Evolutionary conservation across 2,888 invertebrate species (phyloP), one percentile per base, ranked within the genome.

Genomic region (Cactoblastis cactorum): DNA sequence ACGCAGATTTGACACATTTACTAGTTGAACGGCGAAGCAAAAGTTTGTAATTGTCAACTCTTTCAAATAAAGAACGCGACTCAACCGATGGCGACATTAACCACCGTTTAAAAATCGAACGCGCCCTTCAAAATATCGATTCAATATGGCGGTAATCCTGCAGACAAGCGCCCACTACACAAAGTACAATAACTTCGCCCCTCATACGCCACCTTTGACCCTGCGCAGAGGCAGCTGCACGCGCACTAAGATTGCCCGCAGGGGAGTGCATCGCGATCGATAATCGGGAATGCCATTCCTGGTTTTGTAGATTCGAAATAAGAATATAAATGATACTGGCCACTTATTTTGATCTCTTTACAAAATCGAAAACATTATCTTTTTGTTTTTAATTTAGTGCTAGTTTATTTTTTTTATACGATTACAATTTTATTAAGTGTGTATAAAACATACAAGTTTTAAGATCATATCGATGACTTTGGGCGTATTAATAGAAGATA

Each of bases 191-290:
- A 73, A 71, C 72, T 73, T 74, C 78, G 71, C 75, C 72, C 71
- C 74, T 67, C 67, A 62, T 54, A 58, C 60, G 58, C 67, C 82
- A 83, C 86, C 86, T 86, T 82, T 83, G 85, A 83, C 86, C 83
- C 81, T 64, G 83, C 86, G 84, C 77, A 51, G 55, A 79, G 72
- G 86, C 86, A 87, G 87, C 87, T 88, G 87, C 83, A 65, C 62
- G 55, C 50, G 62, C 55, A 60, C 63, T 69, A 83, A 82, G 83
- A 82, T 82, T 76, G 78, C 74, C 65, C 65, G 68, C 67, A 70
- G 78, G 81, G 83, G 83, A 64, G 77, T 71, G 75, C 71, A 69
- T 68, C 70, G 63, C 78, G 83, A 84, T 85, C 84, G 83, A 84
- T 85, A 82, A 67, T 65, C 22, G 45, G 34, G 28, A 32, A 37